Evolutionary conservation across 2,888 invertebrate genomes (phyloP).

Genomic region (Hirtodrosophila alboralis): DNA sequence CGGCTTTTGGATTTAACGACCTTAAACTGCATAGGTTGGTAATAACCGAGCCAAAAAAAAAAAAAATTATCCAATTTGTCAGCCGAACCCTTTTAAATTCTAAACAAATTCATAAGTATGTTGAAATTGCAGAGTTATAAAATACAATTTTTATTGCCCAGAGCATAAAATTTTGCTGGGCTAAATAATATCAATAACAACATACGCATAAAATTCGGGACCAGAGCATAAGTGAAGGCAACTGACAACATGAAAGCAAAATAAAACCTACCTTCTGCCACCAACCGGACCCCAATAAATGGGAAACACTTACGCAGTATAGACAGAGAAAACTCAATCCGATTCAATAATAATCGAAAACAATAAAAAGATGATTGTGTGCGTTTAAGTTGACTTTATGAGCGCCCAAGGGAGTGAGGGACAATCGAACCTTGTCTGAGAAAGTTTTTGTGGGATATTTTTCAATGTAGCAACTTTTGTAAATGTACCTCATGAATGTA

Average conservation of each 20-base stretch:
- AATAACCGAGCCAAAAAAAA: constrained; percentile 11
- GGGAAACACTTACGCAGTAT: constrained; percentile 42
- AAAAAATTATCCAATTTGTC: constrained; percentile 44
- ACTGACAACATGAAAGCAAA: constrained; percentile 24
- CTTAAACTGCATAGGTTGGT: constrained; percentile 20
- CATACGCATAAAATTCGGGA: constrained; percentile 52
- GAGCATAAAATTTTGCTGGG: constrained; percentile 33
- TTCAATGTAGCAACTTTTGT: constrained; percentile 23
- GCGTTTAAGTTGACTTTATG: constrained; percentile 49
- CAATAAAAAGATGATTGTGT: constrained; percentile 76
- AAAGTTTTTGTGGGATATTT: constrained; percentile 12
- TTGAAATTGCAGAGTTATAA: constrained; percentile 60
- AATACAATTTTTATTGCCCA: constrained; percentile 67
- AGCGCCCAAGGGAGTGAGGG: constrained; percentile 11
- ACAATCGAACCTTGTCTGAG: constrained; percentile 3
- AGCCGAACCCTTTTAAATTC: constrained; percentile 11
- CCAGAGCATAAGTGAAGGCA: constrained; percentile 5
- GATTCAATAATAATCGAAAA: constrained; percentile 79
- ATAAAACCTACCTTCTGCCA: constrained; percentile 19
- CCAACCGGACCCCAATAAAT: constrained; percentile 18
- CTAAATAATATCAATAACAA: constrained; percentile 65
- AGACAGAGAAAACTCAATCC: constrained; percentile 41
- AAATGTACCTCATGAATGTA: constrained; percentile 1
- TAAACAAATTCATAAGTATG: constrained; percentile 51
- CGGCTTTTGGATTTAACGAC: constrained; percentile 20